Conservation (phyloP, 2,113 vertebrate species). For the Jacana jacana region DNA sequence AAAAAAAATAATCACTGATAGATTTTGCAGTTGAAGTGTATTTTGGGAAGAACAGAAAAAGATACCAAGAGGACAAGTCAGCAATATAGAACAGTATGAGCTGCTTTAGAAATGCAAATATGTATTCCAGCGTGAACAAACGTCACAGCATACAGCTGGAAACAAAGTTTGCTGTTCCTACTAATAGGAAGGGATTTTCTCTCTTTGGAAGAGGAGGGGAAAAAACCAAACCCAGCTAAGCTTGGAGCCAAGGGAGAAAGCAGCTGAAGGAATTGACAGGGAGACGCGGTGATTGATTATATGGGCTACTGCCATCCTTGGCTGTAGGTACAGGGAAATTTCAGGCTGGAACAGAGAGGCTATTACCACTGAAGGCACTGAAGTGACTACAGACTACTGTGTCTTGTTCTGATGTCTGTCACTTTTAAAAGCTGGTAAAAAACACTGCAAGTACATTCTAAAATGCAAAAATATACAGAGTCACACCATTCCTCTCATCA, state of each 20-base stretch:
- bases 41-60: slow-evolving; percentile 15
- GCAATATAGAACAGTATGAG: not conserved
- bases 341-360: not conserved
- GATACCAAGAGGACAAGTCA: not conserved
- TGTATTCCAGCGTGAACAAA: not conserved
- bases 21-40: slow-evolving; percentile 15
- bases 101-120: slow-evolving; percentile 41
- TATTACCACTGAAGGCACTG: not conserved
- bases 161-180: slow-evolving; percentile 7
- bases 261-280: not conserved
- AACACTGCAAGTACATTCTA: not conserved
- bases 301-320: not conserved
- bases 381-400: not conserved
- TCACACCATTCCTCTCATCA: not conserved
- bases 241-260: not conserved
- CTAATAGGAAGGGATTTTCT: not conserved
- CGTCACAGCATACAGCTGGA: not conserved
- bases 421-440: not conserved
- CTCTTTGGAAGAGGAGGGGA: not conserved
- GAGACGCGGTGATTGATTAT: not conserved
- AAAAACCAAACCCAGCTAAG: not conserved
- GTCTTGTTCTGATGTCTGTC: not conserved
- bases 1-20: not conserved
- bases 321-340: not conserved
- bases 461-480: not conserved